Conservation (phyloP, 1,140 invertebrate species). For the Pararge aegeria region DNA sequence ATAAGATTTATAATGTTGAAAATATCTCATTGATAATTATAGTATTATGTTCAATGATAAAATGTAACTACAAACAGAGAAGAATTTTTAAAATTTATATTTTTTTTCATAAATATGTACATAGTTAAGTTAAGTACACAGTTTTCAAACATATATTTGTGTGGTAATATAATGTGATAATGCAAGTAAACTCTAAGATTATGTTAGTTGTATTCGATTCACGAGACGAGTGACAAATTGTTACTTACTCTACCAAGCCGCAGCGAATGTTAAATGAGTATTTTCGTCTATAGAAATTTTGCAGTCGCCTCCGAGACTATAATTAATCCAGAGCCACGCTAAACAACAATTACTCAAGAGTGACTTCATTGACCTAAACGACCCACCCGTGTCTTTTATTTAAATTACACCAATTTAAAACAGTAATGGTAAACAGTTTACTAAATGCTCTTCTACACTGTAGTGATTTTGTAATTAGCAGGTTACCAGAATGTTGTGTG, state of each 20-base stretch:
- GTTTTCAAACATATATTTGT: too few species aligned
- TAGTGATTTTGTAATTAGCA: not conserved
- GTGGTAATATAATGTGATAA: too few species aligned
- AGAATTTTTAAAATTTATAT: too few species aligned
- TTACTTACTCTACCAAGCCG: not conserved
- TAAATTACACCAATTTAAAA: constrained; percentile 6
- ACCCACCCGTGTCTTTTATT: constrained; percentile 8
- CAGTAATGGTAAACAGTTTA: not conserved
- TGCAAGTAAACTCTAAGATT: not conserved
- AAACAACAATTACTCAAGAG: constrained; percentile 17
- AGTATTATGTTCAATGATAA: too few species aligned
- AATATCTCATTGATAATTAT: too few species aligned
- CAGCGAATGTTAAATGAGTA: not conserved
- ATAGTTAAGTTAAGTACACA: too few species aligned
- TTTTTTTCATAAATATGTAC: too few species aligned
- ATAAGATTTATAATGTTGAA: too few species aligned
- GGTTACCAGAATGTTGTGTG: not conserved
- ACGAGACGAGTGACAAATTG: not conserved
- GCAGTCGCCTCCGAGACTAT: constrained; percentile 7
- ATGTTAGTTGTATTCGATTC: not conserved
- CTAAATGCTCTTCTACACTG: not conserved
- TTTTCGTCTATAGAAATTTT: constrained; percentile 4
- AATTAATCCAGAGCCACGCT: constrained; percentile 16
- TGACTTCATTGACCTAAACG: constrained; percentile 12
- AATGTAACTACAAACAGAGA: too few species aligned